Base-by-base conservation (phyloP, 2,888 invertebrate genomes). In the Plagiodera versicolora region DNA sequence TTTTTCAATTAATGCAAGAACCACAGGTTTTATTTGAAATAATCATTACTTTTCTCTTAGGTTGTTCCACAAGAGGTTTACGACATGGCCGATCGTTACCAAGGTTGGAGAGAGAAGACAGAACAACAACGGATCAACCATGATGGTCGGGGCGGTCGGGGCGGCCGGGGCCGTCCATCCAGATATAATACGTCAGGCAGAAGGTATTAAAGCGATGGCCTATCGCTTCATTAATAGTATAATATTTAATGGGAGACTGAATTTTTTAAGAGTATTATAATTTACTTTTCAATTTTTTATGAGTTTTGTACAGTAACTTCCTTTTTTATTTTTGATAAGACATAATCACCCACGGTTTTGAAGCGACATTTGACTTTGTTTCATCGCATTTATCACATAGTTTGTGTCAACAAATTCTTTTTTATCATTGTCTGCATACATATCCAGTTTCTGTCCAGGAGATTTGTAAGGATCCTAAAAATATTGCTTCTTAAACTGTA, bases 11-110 rank as follows among this genome's bases (percentile, higher is more conserved):
- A n/a, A n/a, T n/a, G n/a, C n/a, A n/a, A n/a, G n/a, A n/a, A n/a
- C n/a, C n/a, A n/a, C n/a, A n/a, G n/a, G n/a, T n/a, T n/a, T n/a
- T n/a, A n/a, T n/a, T n/a, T 30, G 49, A 49, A 39, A 14, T 30
- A 51, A 65, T n/a, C n/a, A n/a, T n/a, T n/a, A n/a, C n/a, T 48
- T 68, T 71, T 20, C 45, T 66, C 65, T 19, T 67, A 94, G 84
- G 87, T 88, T 70, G 87, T 95, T 10, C 94, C 94, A 0, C 83
- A 86, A 10, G 89, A 92, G 70, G 78, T 95, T 44, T 81, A 84
- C 28, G 78, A 84, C 16, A 95, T 95, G 95, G 88, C 92, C 1
- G 81, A 86, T 17, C 84, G 94, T 24, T 91, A 86, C 76, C 83
- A 85, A 19, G 86, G 84, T 0, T 88, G 87, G 88, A 89, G 88